A percentile compares a stretch with the other conserved stretches of the same genome.
phyloP scores from a whole-genome alignment of 2,797 vertebrate genomes.

The Choloepus didactylus region DNA sequence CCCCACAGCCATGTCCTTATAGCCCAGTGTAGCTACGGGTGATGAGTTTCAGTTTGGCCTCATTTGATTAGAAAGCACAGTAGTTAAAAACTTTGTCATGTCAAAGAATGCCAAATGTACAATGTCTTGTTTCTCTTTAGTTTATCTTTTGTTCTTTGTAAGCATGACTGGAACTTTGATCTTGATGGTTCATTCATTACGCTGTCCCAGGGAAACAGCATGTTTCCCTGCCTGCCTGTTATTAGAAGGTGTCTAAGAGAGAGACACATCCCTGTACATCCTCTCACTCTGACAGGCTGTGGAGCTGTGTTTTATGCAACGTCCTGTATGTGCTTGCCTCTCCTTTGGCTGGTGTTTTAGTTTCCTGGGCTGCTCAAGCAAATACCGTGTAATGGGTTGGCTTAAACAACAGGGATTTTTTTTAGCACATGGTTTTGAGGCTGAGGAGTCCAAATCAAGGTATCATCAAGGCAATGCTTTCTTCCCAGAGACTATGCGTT shows the following conservation, averaged over 20 bases:
- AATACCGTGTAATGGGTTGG: no score
- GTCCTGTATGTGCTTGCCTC: neutral
- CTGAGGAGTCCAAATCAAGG: no score
- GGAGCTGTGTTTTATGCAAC: neutral
- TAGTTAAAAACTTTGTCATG: neutral
- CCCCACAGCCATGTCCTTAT: fast-evolving
- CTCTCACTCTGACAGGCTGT: neutral
- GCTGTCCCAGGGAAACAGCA: neutral
- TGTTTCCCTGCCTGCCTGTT: neutral
- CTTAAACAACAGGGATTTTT: no score
- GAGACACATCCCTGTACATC: fast-evolving
- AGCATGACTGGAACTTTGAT: neutral
- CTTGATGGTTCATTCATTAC: neutral
- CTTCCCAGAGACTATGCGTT: no score
- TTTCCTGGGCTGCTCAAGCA: no score
- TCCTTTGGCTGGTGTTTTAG: neutral
- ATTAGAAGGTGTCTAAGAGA: neutral
- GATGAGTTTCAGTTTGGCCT: neutral
- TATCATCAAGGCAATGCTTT: no score
- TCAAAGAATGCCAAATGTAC: neutral
- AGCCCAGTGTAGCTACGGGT: fast-evolving
- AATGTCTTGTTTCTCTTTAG: neutral
- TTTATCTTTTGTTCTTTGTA: neutral
- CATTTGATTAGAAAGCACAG: neutral
- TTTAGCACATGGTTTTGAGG: no score